Conservation (phyloP, 2,797 vertebrate species). For the Sebastes diploproa region DNA sequence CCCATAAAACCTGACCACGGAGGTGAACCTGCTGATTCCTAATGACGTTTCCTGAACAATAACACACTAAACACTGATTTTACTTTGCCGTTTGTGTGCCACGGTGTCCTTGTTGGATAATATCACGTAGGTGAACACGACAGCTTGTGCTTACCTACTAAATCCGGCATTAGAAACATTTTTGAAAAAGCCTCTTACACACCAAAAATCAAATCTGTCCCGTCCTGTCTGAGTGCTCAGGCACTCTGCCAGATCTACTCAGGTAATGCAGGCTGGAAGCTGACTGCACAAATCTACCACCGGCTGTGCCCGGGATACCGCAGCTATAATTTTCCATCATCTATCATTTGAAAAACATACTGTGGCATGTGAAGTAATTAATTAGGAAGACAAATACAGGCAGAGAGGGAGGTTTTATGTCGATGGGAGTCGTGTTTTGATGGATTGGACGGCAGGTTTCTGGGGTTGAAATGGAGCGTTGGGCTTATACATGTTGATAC, state of each 20-base stretch:
- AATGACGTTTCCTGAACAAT: neutral
- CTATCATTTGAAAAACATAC: constrained; percentile 78
- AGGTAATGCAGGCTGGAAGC: constrained; percentile 79
- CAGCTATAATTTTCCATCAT: constrained; percentile 75
- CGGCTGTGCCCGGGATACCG: constrained; percentile 69
- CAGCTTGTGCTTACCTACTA: constrained; percentile 83
- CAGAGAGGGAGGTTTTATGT: constrained; percentile 66
- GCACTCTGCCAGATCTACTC: constrained; percentile 77
- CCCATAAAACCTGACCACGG: neutral
- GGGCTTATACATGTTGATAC: constrained; percentile 72
- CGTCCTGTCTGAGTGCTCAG: constrained; percentile 75
- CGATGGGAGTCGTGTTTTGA: constrained; percentile 67
- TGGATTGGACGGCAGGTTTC: constrained; percentile 73
- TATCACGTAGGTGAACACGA: constrained; percentile 76
- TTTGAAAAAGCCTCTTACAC: constrained; percentile 82
- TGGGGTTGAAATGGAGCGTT: constrained; percentile 64
- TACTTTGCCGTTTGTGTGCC: neutral
- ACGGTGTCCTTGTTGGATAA: constrained; percentile 62
- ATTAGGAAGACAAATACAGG: constrained; percentile 80
- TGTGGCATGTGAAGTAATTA: constrained; percentile 77
- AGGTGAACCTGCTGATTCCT: neutral
- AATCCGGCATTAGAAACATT: constrained; percentile 81
- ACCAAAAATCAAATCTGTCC: constrained; percentile 76
- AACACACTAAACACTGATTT: neutral
- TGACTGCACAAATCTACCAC: constrained; percentile 75